Evolutionary conservation across 2,797 vertebrate species (phyloP).

Genomic region (Pseudopleuronectes americanus): DNA sequence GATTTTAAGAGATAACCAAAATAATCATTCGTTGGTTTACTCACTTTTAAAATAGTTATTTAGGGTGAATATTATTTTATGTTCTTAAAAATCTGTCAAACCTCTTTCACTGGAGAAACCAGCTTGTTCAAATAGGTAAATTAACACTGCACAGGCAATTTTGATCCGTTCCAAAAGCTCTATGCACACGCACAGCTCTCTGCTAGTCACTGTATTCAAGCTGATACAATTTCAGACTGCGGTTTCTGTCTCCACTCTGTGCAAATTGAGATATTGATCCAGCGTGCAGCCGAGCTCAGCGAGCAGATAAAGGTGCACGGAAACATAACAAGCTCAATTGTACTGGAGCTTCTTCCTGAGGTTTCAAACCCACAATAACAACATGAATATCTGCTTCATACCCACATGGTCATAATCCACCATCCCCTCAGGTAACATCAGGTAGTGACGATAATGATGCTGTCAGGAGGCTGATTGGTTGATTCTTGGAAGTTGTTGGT

Average conservation of each 20-base stretch:
- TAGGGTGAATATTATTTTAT: conserved; percentile 18
- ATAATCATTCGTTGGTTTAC: not conserved
- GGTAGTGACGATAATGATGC: not conserved
- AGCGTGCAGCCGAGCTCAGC: conserved; percentile 32
- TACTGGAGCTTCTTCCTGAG: not conserved
- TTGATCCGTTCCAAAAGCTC: conserved; percentile 12
- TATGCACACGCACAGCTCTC: conserved; percentile 24
- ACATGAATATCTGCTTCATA: not conserved
- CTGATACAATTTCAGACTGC: conserved; percentile 56
- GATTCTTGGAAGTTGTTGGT: not conserved
- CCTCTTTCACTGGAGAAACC: not conserved
- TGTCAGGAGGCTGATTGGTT: not conserved
- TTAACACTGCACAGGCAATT: conserved; percentile 50
- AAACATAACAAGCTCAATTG: conserved; percentile 28
- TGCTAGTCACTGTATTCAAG: conserved; percentile 35
- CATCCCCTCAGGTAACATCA: not conserved
- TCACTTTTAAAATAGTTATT: conserved; percentile 5
- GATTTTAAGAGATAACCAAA: not conserved
- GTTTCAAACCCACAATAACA: conserved; percentile 1
- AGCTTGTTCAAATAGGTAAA: conserved; percentile 21
- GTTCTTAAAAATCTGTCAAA: conserved; percentile 26
- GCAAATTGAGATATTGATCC: conserved; percentile 71
- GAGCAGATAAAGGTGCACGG: conserved; percentile 40
- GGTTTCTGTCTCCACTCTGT: conserved; percentile 37
- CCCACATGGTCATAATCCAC: not conserved